Conservation (phyloP, 2,797 vertebrate genomes). For the Pseudomugil tenellus region DNA sequence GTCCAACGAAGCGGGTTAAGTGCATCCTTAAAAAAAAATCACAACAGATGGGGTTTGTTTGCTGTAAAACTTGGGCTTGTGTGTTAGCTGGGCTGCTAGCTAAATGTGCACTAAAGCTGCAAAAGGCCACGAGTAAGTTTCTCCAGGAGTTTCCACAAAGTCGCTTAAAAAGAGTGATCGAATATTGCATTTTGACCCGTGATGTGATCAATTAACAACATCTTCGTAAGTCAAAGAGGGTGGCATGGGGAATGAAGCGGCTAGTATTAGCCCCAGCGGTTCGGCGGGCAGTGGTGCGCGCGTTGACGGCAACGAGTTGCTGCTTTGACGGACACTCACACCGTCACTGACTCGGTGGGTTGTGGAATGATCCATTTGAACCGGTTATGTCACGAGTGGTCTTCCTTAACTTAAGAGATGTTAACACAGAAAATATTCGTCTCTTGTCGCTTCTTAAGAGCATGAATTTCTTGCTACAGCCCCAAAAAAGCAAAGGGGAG, state of each 20-base stretch:
- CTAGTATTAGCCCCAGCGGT: constrained; percentile 32
- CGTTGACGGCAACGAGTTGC: constrained; percentile 57
- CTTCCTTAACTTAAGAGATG: not conserved
- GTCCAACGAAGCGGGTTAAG: not conserved
- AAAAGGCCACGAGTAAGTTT: constrained; percentile 60
- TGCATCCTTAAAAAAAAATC: not conserved
- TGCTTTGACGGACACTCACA: constrained; percentile 44
- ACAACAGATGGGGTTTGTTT: constrained; percentile 16
- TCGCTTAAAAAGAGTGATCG: not conserved
- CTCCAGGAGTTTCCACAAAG: constrained; percentile 16
- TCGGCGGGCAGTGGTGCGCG: constrained; percentile 55
- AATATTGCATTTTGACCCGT: not conserved
- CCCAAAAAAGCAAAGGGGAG: not conserved
- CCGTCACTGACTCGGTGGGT: constrained; percentile 32
- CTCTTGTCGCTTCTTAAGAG: not conserved
- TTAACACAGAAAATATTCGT: not conserved
- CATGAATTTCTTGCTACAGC: not conserved
- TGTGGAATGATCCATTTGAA: constrained; percentile 1
- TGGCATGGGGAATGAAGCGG: not conserved
- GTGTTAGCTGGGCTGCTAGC: constrained; percentile 63
- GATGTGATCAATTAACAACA: not conserved
- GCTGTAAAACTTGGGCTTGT: constrained; percentile 46
- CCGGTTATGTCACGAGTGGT: not conserved
- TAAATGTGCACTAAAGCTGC: constrained; percentile 5
- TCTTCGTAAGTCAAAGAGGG: constrained; percentile 4